phyloP scores from a whole-genome alignment of 1,140 invertebrate species.

The Capitella teleta region DNA sequence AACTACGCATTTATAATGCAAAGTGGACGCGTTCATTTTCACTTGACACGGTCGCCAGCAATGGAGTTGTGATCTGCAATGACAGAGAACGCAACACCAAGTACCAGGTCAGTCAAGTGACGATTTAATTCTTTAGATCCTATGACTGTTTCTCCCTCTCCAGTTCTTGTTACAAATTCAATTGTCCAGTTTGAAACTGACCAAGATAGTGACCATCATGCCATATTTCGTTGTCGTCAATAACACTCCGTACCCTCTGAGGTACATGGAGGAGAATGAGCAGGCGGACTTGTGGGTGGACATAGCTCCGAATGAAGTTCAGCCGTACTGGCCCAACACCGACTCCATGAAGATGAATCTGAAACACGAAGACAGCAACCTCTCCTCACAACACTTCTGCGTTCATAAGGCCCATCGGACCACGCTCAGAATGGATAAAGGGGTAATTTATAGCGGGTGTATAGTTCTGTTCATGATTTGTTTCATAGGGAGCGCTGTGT shows the following conservation, averaged over 20 bases:
- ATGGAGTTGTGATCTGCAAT: constrained; percentile 33
- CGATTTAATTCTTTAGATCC: not conserved
- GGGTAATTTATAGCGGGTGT: constrained; percentile 47
- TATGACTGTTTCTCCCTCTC: not conserved
- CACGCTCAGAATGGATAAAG: constrained; percentile 69
- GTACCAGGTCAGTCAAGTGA: constrained; percentile 41
- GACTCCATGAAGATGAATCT: constrained; percentile 68
- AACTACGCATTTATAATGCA: constrained; percentile 57
- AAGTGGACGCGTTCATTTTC: constrained; percentile 63
- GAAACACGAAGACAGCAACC: constrained; percentile 62
- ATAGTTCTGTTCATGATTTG: not conserved
- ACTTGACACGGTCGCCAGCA: constrained; percentile 50
- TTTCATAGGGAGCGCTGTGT: constrained; percentile 56
- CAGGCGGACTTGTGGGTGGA: constrained; percentile 73
- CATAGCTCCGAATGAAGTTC: constrained; percentile 54
- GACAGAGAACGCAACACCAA: constrained; percentile 43
- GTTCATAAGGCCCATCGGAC: constrained; percentile 58
- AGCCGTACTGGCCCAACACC: constrained; percentile 69
- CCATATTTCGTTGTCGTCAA: constrained; percentile 39
- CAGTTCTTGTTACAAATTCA: constrained; percentile 39
- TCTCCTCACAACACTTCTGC: constrained; percentile 65
- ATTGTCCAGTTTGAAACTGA: constrained; percentile 30
- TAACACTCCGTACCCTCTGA: constrained; percentile 54
- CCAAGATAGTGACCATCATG: constrained; percentile 34
- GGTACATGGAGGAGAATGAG: constrained; percentile 77